Conservation (phyloP, 2,113 vertebrate genomes). For the Neofelis nebulosa region DNA sequence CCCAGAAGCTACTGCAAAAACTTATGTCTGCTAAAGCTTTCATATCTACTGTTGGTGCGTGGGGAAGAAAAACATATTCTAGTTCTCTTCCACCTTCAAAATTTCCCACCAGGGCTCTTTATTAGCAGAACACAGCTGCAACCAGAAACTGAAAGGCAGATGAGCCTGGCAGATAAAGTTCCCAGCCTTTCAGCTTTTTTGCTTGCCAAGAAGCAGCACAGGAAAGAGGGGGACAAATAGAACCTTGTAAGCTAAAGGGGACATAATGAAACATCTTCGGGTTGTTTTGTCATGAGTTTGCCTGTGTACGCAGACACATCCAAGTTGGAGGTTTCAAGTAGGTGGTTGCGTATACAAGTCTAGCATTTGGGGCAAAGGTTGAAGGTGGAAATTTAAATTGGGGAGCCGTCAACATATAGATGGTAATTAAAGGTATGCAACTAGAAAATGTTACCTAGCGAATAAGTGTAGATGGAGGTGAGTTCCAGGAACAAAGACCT, state of each 20-base stretch:
- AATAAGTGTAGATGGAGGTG: background rate
- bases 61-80: background rate
- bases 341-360: background rate
- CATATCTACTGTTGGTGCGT: accelerated
- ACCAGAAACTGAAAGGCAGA: background rate
- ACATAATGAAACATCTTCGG: background rate
- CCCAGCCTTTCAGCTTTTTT: background rate
- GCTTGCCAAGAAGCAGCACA: background rate
- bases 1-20: background rate
- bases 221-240: background rate
- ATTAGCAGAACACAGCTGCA: background rate
- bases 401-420: background rate
- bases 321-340: background rate
- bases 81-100: background rate
- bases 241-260: too few relatives aligned
- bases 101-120: background rate
- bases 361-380: background rate
- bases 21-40: background rate
- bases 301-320: background rate
- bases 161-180: background rate
- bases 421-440: background rate
- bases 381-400: background rate
- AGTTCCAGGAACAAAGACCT: background rate
- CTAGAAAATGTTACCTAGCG: background rate
- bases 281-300: background rate